Conservation (phyloP, 2,113 vertebrate species). For the Leptobrachium leishanense region DNA sequence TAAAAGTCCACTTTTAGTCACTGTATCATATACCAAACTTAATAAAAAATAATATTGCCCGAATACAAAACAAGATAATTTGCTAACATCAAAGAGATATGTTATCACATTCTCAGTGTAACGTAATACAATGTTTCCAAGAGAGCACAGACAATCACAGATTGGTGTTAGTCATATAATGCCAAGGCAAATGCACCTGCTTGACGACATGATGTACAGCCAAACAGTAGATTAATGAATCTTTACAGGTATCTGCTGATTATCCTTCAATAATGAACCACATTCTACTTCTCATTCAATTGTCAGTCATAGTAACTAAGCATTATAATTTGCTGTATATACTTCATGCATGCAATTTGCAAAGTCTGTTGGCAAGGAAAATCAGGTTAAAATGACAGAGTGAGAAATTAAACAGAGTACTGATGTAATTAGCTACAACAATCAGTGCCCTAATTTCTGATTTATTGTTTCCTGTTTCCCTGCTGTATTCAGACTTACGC, state of each 20-base stretch:
- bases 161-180: slow-evolving; percentile 53
- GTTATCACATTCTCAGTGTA: slow-evolving; percentile 4
- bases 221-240: slow-evolving; percentile 74
- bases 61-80: no score
- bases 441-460: slow-evolving; percentile 88
- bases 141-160: slow-evolving; percentile 15
- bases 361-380: slow-evolving; percentile 80
- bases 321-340: slow-evolving; percentile 75
- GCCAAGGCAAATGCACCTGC: slow-evolving; percentile 70
- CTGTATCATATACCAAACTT: no score
- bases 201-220: slow-evolving; percentile 54
- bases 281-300: slow-evolving; percentile 72
- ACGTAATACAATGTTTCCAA: not conserved
- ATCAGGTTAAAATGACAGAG: slow-evolving; percentile 85
- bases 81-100: not conserved
- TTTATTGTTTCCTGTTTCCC: slow-evolving; percentile 93
- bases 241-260: slow-evolving; percentile 83
- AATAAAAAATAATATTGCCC: no score
- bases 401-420: slow-evolving; percentile 83
- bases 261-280: slow-evolving; percentile 73
- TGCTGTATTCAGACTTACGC: slow-evolving; percentile 70
- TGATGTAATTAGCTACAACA: slow-evolving; percentile 91
- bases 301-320: slow-evolving; percentile 76
- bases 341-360: slow-evolving; percentile 81
- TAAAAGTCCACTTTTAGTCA: no score